Evolutionary conservation across 2,113 vertebrate species (phyloP), one percentile per base, ranked within the genome.

Genomic region (Psettodes erumei): DNA sequence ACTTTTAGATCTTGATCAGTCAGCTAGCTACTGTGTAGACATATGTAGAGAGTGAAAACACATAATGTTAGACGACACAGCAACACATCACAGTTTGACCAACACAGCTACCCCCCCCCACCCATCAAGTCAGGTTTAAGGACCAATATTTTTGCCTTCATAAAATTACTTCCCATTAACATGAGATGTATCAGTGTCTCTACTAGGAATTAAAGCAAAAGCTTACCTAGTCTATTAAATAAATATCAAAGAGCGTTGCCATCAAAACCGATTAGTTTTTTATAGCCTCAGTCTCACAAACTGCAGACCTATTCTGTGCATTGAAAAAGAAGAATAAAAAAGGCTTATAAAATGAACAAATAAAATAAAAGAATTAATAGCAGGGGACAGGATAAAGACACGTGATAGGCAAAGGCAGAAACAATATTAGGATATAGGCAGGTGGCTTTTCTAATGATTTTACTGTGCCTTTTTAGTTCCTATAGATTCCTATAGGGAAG

Each of bases 71-170:
- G 62, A 86, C 47, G 68, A 85, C 80, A 86, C 71, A 77, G 81
- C 73, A 70, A 86, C 72, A 90, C 77, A 61, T 82, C 77, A 90
- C 82, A 84, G 67, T 85, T 78, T 58, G 67, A 88, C 77, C 13
- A 74, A 87, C 67, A 87, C 64, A 56, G 56, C 86, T 65, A 75
- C 68, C 73, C 66, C 43, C 35, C 10, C 63, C 73, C 45, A n/a
- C n/a, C n/a, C 77, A 81, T 73, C 54, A 47, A 35, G 43, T 71
- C 75, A 84, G 87, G 80, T 72, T 79, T 9, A 70, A 84, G 30
- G 25, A 82, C 79, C 55, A 73, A 79, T 37, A 30, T 48, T 77
- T 87, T 86, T 58, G 71, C 65, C 30, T 62, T 83, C 23, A 45
- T 55, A 21, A 50, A 82, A 65, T 54, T 3, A 11, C 64, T 65